Conservation (phyloP, 2,888 invertebrate species). For the Fissipunctia ypsillon region DNA sequence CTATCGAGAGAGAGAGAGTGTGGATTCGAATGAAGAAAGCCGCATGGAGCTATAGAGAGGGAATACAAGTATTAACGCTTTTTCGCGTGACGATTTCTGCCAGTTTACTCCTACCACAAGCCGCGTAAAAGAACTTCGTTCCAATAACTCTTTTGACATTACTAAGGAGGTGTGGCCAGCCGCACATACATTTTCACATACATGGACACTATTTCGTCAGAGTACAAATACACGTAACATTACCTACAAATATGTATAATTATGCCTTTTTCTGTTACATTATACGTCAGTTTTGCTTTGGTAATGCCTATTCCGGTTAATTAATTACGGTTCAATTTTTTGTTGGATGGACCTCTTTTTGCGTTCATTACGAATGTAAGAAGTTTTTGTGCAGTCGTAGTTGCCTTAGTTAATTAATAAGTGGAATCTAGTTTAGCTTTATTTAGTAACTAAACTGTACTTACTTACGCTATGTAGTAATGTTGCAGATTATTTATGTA, state of each 20-base stretch:
- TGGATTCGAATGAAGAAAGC: no score
- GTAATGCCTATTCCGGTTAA: conserved; percentile 30
- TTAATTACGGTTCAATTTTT: conserved; percentile 53
- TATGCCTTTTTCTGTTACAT: conserved; percentile 17
- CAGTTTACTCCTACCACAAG: no score
- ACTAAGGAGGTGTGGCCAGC: background rate
- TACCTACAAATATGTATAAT: background rate
- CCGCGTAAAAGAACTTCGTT: no score
- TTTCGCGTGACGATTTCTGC: no score
- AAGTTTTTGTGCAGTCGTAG: conserved; percentile 29
- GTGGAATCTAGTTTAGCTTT: conserved; percentile 30
- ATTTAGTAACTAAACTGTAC: conserved; percentile 23
- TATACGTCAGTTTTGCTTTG: conserved; percentile 47
- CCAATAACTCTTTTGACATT: background rate
- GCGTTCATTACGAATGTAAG: conserved; percentile 42
- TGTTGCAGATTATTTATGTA: background rate
- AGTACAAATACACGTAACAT: no score
- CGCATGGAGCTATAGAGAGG: no score
- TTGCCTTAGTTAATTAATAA: conserved; percentile 31
- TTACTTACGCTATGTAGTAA: background rate
- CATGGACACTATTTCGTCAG: conserved; percentile 5
- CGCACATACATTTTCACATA: background rate
- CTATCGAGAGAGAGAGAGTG: no score
- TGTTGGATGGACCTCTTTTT: conserved; percentile 32
- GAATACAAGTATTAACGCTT: no score